Base-by-base conservation (phyloP, 2,113 vertebrate genomes). In the Acrocephalus kingi region DNA sequence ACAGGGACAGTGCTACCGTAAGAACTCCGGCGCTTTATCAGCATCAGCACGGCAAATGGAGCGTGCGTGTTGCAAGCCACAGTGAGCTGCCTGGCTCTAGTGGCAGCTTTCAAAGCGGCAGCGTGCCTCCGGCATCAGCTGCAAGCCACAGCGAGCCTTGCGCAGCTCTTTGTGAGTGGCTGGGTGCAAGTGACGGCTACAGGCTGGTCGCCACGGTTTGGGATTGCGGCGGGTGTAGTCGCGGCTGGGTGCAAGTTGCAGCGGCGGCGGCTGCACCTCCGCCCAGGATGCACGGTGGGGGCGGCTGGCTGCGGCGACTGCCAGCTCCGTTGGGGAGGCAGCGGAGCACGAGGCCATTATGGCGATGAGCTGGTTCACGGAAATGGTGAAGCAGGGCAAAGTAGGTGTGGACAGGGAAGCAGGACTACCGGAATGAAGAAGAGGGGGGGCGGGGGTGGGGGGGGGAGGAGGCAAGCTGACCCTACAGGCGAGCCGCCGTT, bases 211-310 rank as follows among this genome's bases (percentile, higher is more conserved):
- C 55, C n/a, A 10, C 6, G 19, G 33, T 7, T 3, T 6, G 33
- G 15, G 5, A 3, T 1, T 13, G 48, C 3, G 6, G 35, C 1
- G 7, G 25, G 20, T 8, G n/a, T 3, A n/a, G 5, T 9, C 7
- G 27, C 10, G 9, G 35, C 27, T 9, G 4, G 35, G 35, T 13
- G 19, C 7, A 11, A 28, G 16, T 7, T 7, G 43, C 43, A 17
- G n/a, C 19, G 6, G 18, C 4, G 13, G 24, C 24, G 19, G 18
- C 31, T 9, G 12, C 17, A 27, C 35, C 62, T 15, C 13, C 8
- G 13, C n/a, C 13, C 5, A 11, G 33, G n/a, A 30, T 30, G 28
- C 25, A 7, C 14, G 5, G 46, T 13, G 5, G 18, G 18, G 18
- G 18, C 1, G 22, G 43, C 31, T 25, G 43, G 13, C 23, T 13